These are phyloP conservation scores for Thripadectes ignobilis DNA, from an alignment of 2,797 vertebrate species.

Conservation along the genomic window DNA sequence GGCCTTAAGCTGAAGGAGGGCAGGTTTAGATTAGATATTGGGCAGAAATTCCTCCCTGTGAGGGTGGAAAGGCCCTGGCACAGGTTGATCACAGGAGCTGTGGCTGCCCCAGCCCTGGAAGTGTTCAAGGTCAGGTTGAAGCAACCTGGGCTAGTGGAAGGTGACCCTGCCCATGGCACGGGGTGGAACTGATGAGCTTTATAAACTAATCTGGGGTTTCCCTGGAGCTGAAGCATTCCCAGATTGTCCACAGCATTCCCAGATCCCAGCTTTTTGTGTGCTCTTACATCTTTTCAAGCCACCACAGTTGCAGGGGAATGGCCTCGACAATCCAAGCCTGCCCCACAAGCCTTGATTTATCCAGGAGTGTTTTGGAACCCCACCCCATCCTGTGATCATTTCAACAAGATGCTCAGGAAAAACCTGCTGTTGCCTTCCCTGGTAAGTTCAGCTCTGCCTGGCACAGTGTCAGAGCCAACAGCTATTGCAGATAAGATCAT, in stretches of 20 bases:
- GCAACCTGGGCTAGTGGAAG: not conserved
- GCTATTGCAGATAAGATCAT: slow-evolving; percentile 44
- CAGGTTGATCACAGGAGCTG: not conserved
- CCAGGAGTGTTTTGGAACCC: not conserved
- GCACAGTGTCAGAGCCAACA: not conserved
- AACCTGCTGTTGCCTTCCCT: not conserved
- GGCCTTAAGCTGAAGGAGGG: not conserved
- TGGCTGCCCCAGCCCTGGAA: not conserved
- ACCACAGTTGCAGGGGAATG: accelerated
- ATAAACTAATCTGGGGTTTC: not conserved
- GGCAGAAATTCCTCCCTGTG: not conserved
- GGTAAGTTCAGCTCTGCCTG: not conserved
- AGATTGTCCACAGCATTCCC: not conserved
- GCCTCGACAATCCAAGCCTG: not conserved
- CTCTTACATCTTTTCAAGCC: not conserved
- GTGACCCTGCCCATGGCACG: not conserved
- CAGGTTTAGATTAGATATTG: not conserved
- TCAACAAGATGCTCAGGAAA: slow-evolving; percentile 45
- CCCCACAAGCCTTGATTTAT: not conserved
- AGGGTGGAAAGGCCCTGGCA: not conserved
- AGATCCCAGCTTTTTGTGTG: not conserved
- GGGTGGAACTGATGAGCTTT: not conserved
- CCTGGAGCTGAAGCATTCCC: not conserved
- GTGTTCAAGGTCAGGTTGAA: not conserved
- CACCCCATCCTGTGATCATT: not conserved